Base-by-base conservation (phyloP, 2,888 invertebrate genomes). In the Altica lythri region DNA sequence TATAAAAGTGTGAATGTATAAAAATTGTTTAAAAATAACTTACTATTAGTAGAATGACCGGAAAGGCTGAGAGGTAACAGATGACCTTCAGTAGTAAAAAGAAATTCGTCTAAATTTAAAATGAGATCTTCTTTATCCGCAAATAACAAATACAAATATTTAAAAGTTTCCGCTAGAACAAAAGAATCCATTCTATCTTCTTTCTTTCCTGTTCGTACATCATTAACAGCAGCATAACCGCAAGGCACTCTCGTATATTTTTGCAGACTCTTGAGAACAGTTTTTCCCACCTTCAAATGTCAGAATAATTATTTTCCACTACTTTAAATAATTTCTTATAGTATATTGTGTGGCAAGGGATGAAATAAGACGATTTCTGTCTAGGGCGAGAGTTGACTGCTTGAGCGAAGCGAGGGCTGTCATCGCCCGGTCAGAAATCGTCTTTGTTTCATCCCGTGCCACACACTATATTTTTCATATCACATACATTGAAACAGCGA, bases 161-260 rank as follows among this genome's bases (percentile, higher is more conserved):
- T 99, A 71, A 99, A 92, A 0, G 98, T 99, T 79, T 99, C 98
- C 0, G 98, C 92, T 1, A 99, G 80, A 0, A 99, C 95, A 78
- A 94, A 99, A 0, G 97, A 97, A 74, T 99, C 98, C 96, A 99
- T 96, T 60, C 96, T 85, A 72, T 98, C 96, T 72, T 97, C 96
- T 70, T 94, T 92, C 54, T 85, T 84, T 18, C 91, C 86, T 0
- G 94, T 72, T 29, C 71, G 53, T 4, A 72, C 72, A 50, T 72
- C 72, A 45, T 72, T 72, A 10, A 72, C 92, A 1, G 96, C 95
- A 1, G 98, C 98, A 78, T 92, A 99, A 0, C 98, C 98, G 75
- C 98, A 99, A 1, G 90, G 84, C n/a, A 96, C 96, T 66, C 91
- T 82, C 0, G 97, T 90, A 77, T 93, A 88, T 63, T 88, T 86